A percentile compares a stretch with the other conserved stretches of the same genome.
phyloP scores from a whole-genome alignment of 2,797 vertebrate genomes.

The Epinephelus malabaricus region DNA sequence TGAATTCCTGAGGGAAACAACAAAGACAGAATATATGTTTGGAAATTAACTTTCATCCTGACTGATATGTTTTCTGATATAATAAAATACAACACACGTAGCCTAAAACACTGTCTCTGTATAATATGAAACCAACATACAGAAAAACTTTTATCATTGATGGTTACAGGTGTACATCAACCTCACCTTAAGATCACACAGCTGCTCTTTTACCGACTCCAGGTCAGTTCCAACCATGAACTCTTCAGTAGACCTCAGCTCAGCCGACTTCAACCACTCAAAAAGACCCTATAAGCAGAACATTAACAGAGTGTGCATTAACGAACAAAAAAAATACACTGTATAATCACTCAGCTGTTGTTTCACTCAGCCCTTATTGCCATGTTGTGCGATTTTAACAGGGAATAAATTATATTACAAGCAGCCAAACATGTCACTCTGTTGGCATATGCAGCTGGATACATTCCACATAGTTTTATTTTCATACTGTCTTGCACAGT shows the following conservation, averaged over 20 bases:
- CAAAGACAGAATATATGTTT: not conserved
- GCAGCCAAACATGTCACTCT: constrained; percentile 16
- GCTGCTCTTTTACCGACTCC: constrained; percentile 89
- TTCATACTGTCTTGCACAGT: constrained; percentile 29
- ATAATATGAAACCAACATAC: not conserved
- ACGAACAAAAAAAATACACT: not conserved
- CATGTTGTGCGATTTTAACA: not conserved
- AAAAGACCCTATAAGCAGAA: constrained; percentile 84
- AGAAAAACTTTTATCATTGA: not conserved
- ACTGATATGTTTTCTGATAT: not conserved
- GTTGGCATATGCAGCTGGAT: constrained; percentile 19
- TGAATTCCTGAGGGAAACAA: constrained; percentile 87
- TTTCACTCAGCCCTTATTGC: not conserved
- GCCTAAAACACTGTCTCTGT: not conserved
- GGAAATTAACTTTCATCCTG: not conserved
- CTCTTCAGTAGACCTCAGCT: constrained; percentile 88
- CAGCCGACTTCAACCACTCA: constrained; percentile 89
- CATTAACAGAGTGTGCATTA: not conserved
- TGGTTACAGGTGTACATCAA: not conserved
- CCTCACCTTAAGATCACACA: constrained; percentile 90
- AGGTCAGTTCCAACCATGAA: constrained; percentile 89
- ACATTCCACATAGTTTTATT: constrained; percentile 16
- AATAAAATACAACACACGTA: constrained; percentile 1
- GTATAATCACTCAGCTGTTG: not conserved
- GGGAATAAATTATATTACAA: not conserved